Percentiles rank a stretch among this genome's conserved stretches.
These are phyloP conservation scores for Myotis davidii DNA, from an alignment of 2,113 vertebrate species.

Conservation along the genomic window DNA sequence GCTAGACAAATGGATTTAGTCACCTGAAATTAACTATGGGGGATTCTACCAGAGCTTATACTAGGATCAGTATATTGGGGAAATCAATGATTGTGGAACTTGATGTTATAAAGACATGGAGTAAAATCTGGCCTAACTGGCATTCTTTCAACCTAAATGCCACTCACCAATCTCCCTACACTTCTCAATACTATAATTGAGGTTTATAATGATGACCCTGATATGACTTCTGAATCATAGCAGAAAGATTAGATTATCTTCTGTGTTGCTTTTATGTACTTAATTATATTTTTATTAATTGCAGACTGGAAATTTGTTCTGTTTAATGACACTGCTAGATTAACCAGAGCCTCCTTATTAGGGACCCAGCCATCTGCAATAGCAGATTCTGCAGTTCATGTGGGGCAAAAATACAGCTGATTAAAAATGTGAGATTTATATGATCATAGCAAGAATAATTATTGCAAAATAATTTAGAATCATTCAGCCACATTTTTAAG, in stretches of 20 bases:
- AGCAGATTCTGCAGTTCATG: neutral
- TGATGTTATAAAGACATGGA: neutral
- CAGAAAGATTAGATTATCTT: slow-evolving; percentile 55
- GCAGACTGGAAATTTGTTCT: slow-evolving; percentile 25
- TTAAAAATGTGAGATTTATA: slow-evolving; percentile 34
- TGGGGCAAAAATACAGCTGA: neutral
- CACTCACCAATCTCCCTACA: neutral
- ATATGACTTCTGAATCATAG: slow-evolving; percentile 49
- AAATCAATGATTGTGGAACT: neutral
- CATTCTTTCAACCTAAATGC: neutral
- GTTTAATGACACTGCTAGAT: slow-evolving; percentile 20
- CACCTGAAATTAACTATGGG: slow-evolving; percentile 4
- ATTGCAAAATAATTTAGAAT: neutral
- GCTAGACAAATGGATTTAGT: slow-evolving; percentile 22
- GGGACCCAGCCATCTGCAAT: neutral
- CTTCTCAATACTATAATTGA: neutral
- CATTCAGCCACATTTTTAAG: neutral
- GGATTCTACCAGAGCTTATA: neutral
- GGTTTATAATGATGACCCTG: slow-evolving; percentile 32
- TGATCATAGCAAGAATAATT: slow-evolving; percentile 13
- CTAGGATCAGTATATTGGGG: neutral
- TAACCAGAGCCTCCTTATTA: slow-evolving; percentile 26
- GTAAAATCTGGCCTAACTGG: neutral
- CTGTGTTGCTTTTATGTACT: slow-evolving; percentile 41
- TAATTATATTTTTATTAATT: slow-evolving; percentile 71